Base-by-base conservation (phyloP, 2,888 invertebrate species). In the Cryptus viduatorius region DNA sequence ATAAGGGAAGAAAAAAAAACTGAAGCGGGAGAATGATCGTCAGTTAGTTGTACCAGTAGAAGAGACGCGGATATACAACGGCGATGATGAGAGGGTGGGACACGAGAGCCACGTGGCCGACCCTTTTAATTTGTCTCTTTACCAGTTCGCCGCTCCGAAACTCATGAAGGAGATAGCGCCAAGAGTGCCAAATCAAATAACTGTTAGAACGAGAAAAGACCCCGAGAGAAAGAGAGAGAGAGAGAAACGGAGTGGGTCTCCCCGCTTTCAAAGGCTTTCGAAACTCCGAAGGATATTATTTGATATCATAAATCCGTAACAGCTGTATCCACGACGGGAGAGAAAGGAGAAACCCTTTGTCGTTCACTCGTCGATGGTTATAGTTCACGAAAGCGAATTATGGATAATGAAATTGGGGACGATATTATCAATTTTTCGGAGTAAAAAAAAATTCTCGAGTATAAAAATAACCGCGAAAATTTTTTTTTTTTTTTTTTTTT, bases 91-190 rank as follows among this genome's bases (percentile, higher is more conserved):
- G 14, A 86, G 82, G 48, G 85, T 72, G 37, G 37, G 4, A 37
- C 37, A 84, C 86, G 84, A 83, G 65, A 81, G 90, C 88, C 92
- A 92, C 92, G 92, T 92, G 92, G 50, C 85, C 76, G 82, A 82
- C 90, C 92, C 86, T 88, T 90, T 90, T 90, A 90, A 92, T 92
- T 91, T 91, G 90, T 89, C 89, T 87, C 90, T 89, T 88, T 90
- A 86, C 82, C 86, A 73, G 85, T 84, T 79, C 82, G 81, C 78
- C 75, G 80, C 84, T 79, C 24, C 16, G 53, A 24, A 78, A 42
- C 78, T 82, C 61, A 68, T 71, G 77, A 42, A 79, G 71, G 79
- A 78, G 37, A 77, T 48, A 53, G 68, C 64, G 80, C 68, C 79
- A 68, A 82, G 69, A 86, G 84, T 82, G 82, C 72, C 65, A 82